A percentile compares a stretch with the other conserved stretches of the same genome.
Evolutionary conservation across 2,113 vertebrate genomes (phyloP).

Genomic region (Mystacornis crossleyi): DNA sequence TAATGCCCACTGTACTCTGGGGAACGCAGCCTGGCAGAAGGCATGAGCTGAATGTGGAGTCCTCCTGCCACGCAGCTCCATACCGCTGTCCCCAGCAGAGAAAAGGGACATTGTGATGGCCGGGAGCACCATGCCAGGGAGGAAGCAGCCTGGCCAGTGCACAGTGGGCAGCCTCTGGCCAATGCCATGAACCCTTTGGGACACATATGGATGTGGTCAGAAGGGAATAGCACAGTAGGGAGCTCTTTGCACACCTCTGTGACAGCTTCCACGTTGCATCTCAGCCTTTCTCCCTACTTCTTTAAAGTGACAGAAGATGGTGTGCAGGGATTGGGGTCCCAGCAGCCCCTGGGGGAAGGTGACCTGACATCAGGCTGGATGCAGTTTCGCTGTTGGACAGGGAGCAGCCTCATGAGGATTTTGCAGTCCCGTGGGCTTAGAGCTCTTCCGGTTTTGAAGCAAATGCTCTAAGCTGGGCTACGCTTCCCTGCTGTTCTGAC

Average conservation of each 20-base stretch:
- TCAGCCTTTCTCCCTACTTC: background rate
- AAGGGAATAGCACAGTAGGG: background rate
- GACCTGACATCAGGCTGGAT: background rate
- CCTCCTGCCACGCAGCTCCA: background rate
- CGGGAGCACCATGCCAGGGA: background rate
- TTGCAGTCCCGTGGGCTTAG: background rate
- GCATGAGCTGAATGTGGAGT: background rate
- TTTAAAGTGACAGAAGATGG: background rate
- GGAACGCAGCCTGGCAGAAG: background rate
- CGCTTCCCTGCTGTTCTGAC: background rate
- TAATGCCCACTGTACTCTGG: background rate
- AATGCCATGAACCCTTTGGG: background rate
- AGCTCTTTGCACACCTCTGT: background rate
- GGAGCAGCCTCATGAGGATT: background rate
- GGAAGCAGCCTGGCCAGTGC: background rate
- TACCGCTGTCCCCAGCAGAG: background rate
- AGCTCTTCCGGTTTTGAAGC: conserved; percentile 21
- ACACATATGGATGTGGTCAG: background rate
- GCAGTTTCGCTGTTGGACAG: rapidly evolving
- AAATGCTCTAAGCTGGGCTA: background rate
- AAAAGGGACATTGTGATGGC: background rate
- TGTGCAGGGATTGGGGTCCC: background rate
- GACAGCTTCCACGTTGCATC: background rate
- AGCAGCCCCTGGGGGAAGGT: background rate
- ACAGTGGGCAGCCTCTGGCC: background rate